Evolutionary conservation across 2,888 invertebrate genomes (phyloP).

Genomic region (Lepeophtheirus nordmannii): DNA sequence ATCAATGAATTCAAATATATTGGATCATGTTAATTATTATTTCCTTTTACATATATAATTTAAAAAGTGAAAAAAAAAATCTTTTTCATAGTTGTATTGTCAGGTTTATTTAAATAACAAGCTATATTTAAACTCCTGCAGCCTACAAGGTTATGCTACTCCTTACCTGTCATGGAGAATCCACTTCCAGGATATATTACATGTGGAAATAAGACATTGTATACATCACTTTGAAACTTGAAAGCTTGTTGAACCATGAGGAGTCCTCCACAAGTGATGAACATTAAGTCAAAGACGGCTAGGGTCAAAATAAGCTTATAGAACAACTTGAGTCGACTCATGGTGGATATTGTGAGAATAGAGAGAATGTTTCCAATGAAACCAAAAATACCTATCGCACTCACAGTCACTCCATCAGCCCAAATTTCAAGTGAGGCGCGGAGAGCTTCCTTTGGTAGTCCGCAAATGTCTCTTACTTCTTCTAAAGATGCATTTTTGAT

Average conservation of each 20-base stretch:
- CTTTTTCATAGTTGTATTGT: too few species aligned
- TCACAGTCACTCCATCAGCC: background rate
- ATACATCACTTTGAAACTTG: background rate
- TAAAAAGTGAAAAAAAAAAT: too few species aligned
- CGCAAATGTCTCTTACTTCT: too few species aligned
- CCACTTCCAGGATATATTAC: constrained; percentile 8
- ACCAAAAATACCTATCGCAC: background rate
- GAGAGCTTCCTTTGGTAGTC: too few species aligned
- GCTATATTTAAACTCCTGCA: too few species aligned
- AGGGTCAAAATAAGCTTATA: background rate
- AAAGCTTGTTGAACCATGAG: constrained; percentile 7
- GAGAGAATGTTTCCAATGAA: background rate
- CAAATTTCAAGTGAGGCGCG: too few species aligned
- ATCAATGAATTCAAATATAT: too few species aligned
- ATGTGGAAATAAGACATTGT: background rate
- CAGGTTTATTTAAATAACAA: background rate
- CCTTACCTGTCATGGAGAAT: constrained; percentile 9
- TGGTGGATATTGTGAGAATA: constrained; percentile 5
- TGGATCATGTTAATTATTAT: too few species aligned
- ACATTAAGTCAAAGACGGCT: constrained; percentile 9
- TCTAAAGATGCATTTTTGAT: too few species aligned
- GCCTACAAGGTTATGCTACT: too few species aligned
- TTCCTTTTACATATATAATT: too few species aligned
- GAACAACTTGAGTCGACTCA: background rate
- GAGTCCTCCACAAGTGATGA: constrained; percentile 3